Evolutionary conservation across 2,888 invertebrate genomes (phyloP).

Genomic region (Phaonia tiefii): DNA sequence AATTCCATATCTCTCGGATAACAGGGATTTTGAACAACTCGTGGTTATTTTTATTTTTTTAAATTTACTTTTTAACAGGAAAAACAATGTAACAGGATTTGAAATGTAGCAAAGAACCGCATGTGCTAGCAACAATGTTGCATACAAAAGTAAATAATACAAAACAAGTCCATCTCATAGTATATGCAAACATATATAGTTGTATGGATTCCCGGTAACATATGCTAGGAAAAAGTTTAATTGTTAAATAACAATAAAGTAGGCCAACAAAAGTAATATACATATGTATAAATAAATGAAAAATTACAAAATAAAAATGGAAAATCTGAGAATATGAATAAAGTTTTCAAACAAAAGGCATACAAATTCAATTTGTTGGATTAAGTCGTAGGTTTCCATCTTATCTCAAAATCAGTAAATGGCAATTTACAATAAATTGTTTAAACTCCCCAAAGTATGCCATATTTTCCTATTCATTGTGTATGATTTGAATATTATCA

Average conservation of each 20-base stretch:
- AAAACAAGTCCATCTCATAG: no score
- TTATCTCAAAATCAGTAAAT: conserved; percentile 11
- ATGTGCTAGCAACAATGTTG: no score
- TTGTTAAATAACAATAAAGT: conserved; percentile 26
- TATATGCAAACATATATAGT: no score
- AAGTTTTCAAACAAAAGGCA: not conserved
- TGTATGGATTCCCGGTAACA: not conserved
- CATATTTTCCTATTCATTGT: not conserved
- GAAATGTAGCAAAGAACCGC: no score
- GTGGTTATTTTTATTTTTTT: no score
- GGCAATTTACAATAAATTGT: conserved; percentile 16
- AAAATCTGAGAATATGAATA: not conserved
- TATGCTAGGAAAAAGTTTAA: conserved; percentile 18
- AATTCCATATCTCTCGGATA: no score
- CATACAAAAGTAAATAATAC: no score
- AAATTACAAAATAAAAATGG: not conserved
- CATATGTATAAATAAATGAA: not conserved
- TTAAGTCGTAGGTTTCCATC: not conserved
- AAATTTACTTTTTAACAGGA: no score
- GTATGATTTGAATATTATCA: conserved; percentile 3
- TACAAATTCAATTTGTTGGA: conserved; percentile 11
- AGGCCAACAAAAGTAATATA: conserved; percentile 4
- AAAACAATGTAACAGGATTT: no score
- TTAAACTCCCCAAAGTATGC: conserved; percentile 22
- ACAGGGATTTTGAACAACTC: no score